Conservation (phyloP, 1,140 invertebrate genomes). For the Holotrichia oblita region DNA sequence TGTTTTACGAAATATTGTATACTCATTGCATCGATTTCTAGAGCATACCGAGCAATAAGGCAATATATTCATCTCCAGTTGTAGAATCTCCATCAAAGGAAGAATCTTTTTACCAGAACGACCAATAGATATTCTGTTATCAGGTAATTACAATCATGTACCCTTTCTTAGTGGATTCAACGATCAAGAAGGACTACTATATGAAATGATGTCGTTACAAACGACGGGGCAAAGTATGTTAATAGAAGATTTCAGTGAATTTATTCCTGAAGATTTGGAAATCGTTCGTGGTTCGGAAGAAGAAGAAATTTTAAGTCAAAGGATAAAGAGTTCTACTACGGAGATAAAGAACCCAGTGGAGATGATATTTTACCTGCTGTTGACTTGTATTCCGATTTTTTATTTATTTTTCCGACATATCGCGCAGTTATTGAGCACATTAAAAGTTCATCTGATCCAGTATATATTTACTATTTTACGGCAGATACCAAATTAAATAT, state of each 20-base stretch:
- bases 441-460: constrained; percentile 42
- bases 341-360: constrained; percentile 60
- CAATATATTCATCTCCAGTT: not conserved
- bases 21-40: too few species aligned
- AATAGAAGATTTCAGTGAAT: constrained; percentile 43
- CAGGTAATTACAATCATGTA: constrained; percentile 48
- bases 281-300: constrained; percentile 61
- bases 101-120: constrained; percentile 43
- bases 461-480: constrained; percentile 50
- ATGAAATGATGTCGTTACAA: not conserved
- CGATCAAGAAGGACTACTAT: constrained; percentile 48
- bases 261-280: constrained; percentile 61
- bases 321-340: constrained; percentile 66
- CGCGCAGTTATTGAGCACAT: constrained; percentile 41
- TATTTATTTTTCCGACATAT: constrained; percentile 10
- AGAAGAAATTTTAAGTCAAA: constrained; percentile 60
- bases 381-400: not conserved
- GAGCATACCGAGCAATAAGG: too few species aligned
- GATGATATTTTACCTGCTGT: constrained; percentile 49
- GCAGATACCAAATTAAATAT: constrained; percentile 51
- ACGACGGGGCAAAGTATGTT: constrained; percentile 42
- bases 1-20: too few species aligned
- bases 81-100: constrained; percentile 26
- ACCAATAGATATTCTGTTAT: constrained; percentile 45
- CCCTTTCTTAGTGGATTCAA: constrained; percentile 49